Evolutionary conservation across 1,140 invertebrate genomes (phyloP), one percentile per base, ranked within the genome.

Genomic region (Tetramorium parvispinum): DNA sequence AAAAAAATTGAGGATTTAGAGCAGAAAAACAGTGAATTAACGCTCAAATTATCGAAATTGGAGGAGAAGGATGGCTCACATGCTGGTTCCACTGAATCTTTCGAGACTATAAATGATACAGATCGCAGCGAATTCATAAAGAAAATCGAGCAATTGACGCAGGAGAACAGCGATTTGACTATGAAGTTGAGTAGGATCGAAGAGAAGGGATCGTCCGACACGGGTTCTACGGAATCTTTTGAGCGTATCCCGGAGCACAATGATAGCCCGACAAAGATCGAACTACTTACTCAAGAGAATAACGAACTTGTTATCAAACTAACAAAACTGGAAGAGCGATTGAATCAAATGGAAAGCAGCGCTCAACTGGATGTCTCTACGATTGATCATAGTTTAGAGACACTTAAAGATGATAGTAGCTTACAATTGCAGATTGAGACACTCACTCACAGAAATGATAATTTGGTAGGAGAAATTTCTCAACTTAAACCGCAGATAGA

Each of bases 201-300:
- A 85, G 96, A 96, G 86, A 97, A 97, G 78, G 96, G 96, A 27
- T 95, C 94, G 0, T 95, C 94, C 0, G 94, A 95, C 37, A 93
- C 93, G 0, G 95, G 94, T 10, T 95, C 95, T 0, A 95, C 95
- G 0, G 95, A 95, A 88, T 95, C 95, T 0, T 95, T 95, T 68
- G 95, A 95, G 81, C 92, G 93, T 3, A 95, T 95, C 49, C 93
- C 94, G 0, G 75, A 85, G 6, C 92, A 93, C 7, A 92, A 89
- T 7, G 97, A 97, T 91, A 96, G 96, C 13, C 95, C 97, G 88
- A 96, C 96, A 55, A 97, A 97, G 92, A 96, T 97, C 93, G 97
- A 96, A 90, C 93, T 95, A 81, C 93, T 97, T n/a, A 96, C 95
- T 16, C 90, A 94, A 32, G 97, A 97, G 92, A 97, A 97, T 92